Percentiles rank a stretch among this genome's conserved stretches.
phyloP scores from a whole-genome alignment of 1,140 invertebrate genomes.

The Zaprionus camerounensis region DNA sequence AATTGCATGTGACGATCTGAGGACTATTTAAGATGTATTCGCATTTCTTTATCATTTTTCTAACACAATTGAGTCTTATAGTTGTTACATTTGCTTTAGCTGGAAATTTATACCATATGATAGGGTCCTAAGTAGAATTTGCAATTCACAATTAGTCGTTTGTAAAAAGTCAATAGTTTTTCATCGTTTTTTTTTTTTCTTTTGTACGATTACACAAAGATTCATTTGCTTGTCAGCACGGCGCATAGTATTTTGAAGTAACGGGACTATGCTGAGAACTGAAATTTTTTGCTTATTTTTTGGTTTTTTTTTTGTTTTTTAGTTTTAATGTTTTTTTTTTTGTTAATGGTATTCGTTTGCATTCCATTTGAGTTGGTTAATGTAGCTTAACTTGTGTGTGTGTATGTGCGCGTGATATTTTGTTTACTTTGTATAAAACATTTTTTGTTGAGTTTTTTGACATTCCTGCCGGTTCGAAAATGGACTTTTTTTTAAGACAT shows the following conservation, averaged over 20 bases:
- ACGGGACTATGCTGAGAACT: slow-evolving; percentile 13
- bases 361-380: slow-evolving; percentile 64
- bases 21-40: slow-evolving; percentile 34
- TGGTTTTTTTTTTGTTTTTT: slow-evolving; percentile 22
- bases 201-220: slow-evolving; percentile 71
- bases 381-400: slow-evolving; percentile 35
- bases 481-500: slow-evolving; percentile 42
- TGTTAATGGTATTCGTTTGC: slow-evolving; percentile 72
- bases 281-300: slow-evolving; percentile 35
- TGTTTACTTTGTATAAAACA: slow-evolving; percentile 34
- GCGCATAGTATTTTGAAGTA: slow-evolving; percentile 53
- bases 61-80: slow-evolving; percentile 76
- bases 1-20: slow-evolving; percentile 55
- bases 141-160: slow-evolving; percentile 46
- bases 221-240: slow-evolving; percentile 56
- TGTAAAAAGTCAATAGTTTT: slow-evolving; percentile 68
- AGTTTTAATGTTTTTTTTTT: slow-evolving; percentile 45
- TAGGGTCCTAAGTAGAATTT: slow-evolving; percentile 44
- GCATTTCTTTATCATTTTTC: slow-evolving; percentile 33
- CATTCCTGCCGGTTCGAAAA: slow-evolving; percentile 41
- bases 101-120: slow-evolving; percentile 58
- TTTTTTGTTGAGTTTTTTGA: slow-evolving; percentile 38
- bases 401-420: slow-evolving; percentile 32
- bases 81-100: slow-evolving; percentile 60
- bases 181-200: neutral